Evolutionary conservation across 2,797 vertebrate species (phyloP), one percentile per base, ranked within the genome.

Genomic region (Euthynnus affinis): DNA sequence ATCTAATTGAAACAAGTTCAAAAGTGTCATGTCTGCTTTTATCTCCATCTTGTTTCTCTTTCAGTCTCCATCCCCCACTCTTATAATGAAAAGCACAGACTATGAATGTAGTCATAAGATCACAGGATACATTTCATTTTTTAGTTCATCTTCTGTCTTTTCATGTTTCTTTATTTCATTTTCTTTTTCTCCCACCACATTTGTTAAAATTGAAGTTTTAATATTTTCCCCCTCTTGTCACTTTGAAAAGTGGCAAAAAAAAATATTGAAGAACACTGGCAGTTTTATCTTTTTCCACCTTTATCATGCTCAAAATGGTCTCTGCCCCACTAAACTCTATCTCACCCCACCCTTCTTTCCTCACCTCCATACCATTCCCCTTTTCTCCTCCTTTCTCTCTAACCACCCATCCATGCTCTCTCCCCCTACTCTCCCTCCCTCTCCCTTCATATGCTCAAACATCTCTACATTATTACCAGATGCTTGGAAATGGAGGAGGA

Each of bases 1-100:
- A 46, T 83, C 32, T 84, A 67, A 90, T 78, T 88, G 73, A 92
- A 86, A 87, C 71, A 49, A 83, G 78, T 78, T 87, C 87, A 84
- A 67, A 77, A 37, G 78, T 56, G 27, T 74, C 66, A 61, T 49
- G 48, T 78, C 59, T 59, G 81, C 75, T 88, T 91, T 88, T 67
- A 81, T 89, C 85, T 85, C 9, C 6, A 37, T 83, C 44, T 58
- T 23, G 22, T 73, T 57, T 70, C 42, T 37, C 59, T 68, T 40
- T 51, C 25, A 15, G 32, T 13, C 23, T 64, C 49, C 56, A 72
- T 64, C 44, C 67, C 80, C 64, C 78, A 61, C 67, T 71, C 73
- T 9, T 12, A 1, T 64, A 83, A 84, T 78, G 63, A 86, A 85
- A 74, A 42, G 70, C 63, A 74, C 49, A 79, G 71, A 18, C 67